These are phyloP conservation scores for Dioctria rufipes DNA, from an alignment of 2,888 invertebrate species.

Conservation along the genomic window DNA sequence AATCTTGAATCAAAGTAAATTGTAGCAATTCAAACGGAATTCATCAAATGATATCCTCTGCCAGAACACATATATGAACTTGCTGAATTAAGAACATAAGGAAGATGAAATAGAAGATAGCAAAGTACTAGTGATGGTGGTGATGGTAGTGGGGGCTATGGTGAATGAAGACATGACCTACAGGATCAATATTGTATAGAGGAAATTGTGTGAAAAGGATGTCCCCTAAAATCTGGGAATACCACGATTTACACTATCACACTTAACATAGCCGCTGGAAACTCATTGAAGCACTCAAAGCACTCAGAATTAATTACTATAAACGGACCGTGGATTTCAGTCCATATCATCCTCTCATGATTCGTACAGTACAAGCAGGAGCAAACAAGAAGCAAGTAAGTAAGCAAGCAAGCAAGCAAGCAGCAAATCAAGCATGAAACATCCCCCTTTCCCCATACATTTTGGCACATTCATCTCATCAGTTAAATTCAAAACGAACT, in stretches of 20 bases:
- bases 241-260: neutral
- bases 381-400: neutral
- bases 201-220: constrained; percentile 47
- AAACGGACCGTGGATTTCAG: constrained; percentile 31
- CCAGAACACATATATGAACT: constrained; percentile 4
- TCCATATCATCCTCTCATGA: neutral
- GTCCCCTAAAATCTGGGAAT: neutral
- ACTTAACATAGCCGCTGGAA: constrained; percentile 14
- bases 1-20: constrained; percentile 54
- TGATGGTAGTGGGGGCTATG: no score
- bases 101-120: neutral
- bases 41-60: constrained; percentile 49
- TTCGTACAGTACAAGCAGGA: neutral
- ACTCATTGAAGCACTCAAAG: neutral
- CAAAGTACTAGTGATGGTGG: no score
- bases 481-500: constrained; percentile 23
- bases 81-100: constrained; percentile 18
- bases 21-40: constrained; percentile 55
- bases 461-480: constrained; percentile 15
- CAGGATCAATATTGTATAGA: neutral
- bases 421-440: constrained; percentile 33
- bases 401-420: neutral
- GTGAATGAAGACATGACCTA: neutral
- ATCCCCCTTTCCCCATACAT: neutral
- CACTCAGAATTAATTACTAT: constrained; percentile 50